These are phyloP conservation scores for Oxytorus armatus DNA, from an alignment of 2,888 invertebrate species.

Conservation along the genomic window DNA sequence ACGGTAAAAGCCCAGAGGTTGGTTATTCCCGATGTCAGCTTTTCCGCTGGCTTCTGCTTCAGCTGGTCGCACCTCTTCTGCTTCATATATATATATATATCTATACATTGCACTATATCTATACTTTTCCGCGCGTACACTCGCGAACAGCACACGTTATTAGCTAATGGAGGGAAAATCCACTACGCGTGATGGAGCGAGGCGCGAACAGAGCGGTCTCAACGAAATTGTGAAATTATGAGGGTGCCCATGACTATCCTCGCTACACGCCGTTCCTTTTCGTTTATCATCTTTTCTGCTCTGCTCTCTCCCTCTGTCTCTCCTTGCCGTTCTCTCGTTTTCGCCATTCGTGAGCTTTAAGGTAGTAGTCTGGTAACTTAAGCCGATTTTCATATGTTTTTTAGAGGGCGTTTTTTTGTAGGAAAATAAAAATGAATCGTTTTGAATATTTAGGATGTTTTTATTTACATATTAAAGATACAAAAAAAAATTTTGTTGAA, in stretches of 20 bases:
- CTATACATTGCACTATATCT: too few species aligned
- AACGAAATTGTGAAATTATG: conserved; percentile 71
- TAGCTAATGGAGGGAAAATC: conserved; percentile 80
- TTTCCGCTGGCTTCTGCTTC: conserved; percentile 58
- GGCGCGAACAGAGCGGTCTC: conserved; percentile 68
- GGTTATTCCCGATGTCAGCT: conserved; percentile 60
- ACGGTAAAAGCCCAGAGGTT: conserved; percentile 53
- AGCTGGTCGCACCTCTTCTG: conserved; percentile 16
- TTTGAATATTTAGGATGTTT: too few species aligned
- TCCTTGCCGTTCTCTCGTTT: conserved; percentile 5
- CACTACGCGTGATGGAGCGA: conserved; percentile 70
- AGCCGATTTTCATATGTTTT: too few species aligned
- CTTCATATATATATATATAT: conserved; percentile 26
- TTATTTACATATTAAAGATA: too few species aligned
- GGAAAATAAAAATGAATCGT: too few species aligned
- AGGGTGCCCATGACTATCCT: conserved; percentile 37
- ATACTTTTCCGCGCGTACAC: conserved; percentile 34
- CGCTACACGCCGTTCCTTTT: conserved; percentile 4
- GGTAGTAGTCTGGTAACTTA: too few species aligned
- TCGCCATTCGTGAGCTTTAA: too few species aligned
- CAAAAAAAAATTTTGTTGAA: too few species aligned
- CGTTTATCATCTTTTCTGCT: conserved; percentile 38
- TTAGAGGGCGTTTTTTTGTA: too few species aligned
- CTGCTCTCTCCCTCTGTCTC: background rate
- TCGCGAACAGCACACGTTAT: conserved; percentile 71